phyloP scores from a whole-genome alignment of 1,140 invertebrate species.

The Metaphire vulgaris region DNA sequence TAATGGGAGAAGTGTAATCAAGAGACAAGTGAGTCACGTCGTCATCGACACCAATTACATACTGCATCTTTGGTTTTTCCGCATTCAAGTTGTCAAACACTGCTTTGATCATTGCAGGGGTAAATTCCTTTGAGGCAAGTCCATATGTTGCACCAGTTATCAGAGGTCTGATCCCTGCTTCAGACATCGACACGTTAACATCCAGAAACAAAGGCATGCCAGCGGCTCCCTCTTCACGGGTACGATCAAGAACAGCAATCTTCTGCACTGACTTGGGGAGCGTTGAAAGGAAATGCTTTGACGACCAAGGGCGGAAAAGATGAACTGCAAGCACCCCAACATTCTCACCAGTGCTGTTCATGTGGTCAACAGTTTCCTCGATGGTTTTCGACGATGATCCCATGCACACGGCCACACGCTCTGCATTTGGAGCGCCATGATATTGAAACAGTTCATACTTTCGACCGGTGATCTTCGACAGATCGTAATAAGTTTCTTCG shows the following conservation, averaged over 20 bases:
- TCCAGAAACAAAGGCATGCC: conserved; percentile 30
- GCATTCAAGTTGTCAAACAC: conserved; percentile 31
- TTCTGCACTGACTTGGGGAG: conserved; percentile 26
- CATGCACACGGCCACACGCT: conserved; percentile 26
- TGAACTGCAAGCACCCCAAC: conserved; percentile 27
- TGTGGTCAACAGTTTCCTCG: conserved; percentile 28
- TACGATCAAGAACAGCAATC: conserved; percentile 29
- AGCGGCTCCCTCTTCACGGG: conserved; percentile 28
- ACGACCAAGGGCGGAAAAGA: conserved; percentile 26
- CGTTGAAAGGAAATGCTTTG: conserved; percentile 27
- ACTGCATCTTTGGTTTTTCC: conserved; percentile 24
- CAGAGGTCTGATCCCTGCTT: conserved; percentile 10
- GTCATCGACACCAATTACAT: conserved; percentile 32
- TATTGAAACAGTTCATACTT: conserved; percentile 30
- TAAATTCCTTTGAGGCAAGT: conserved; percentile 31
- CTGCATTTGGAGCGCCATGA: conserved; percentile 26
- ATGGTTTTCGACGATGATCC: conserved; percentile 29
- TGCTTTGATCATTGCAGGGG: conserved; percentile 27
- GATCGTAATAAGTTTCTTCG: conserved; percentile 19
- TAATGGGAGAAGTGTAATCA: conserved; percentile 21
- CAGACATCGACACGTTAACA: conserved; percentile 30
- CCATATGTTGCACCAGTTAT: conserved; percentile 29
- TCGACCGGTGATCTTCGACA: conserved; percentile 23
- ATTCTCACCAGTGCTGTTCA: conserved; percentile 26
- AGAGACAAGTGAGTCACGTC: conserved; percentile 29